Evolutionary conservation across 2,888 invertebrate species (phyloP), one percentile per base, ranked within the genome.

Genomic region (Epiblema foenella): DNA sequence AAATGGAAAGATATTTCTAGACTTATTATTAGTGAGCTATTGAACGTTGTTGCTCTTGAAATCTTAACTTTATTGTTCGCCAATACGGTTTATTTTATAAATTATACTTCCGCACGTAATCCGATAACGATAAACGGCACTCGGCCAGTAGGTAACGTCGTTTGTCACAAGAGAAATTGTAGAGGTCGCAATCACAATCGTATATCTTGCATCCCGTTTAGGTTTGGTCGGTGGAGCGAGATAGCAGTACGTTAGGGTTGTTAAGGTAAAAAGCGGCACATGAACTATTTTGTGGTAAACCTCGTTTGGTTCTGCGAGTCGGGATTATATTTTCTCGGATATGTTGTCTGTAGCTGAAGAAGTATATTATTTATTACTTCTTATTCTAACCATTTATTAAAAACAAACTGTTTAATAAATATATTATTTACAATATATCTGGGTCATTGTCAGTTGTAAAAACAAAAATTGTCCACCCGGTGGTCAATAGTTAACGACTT

Each of bases 41-140:
- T 60, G 12, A 10, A 62, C 17, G 29, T 0, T 1, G 8, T 39
- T 9, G 12, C 33, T 5, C 18, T 62, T 51, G 29, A 12, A 62
- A 49, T 49, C 4, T 51, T 12, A 33, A 51, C 49, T 49, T 29
- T 49, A 9, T 62, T 49, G 11, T 10, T 49, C 11, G 2, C 1
- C 2, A 7, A 15, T 57, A 18, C 1, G 18, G n/a, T 57, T 57
- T 46, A 57, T 65, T 56, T 46, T 56, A 29, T 11, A 67, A 29
- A 9, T n/a, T n/a, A n/a, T 17, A 51, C 15, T 29, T n/a, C n/a
- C 18, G 12, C n/a, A 10, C n/a, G 17, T 67, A 58, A 67, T 67
- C 42, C 24, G 74, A 70, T 68, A 68, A 73, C n/a, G 57, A 37
- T 67, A 67, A 67, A 58, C 67, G 37, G 37, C 49, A 51, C 37